Base-by-base conservation (phyloP, 2,888 invertebrate species). In the Dasysyrphus albostriatus region DNA sequence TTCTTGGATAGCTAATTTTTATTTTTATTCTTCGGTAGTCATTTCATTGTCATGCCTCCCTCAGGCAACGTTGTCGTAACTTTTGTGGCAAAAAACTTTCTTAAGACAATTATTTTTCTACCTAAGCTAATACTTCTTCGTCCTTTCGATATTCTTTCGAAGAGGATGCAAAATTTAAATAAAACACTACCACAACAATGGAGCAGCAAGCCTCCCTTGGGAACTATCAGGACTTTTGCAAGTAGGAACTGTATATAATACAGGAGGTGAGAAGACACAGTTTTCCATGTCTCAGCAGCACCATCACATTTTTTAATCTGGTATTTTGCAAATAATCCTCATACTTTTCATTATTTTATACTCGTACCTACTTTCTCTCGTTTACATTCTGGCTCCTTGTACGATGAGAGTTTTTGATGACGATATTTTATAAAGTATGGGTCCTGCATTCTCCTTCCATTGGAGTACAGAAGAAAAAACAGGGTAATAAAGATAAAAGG, bases 401-500 rank as follows among this genome's bases (percentile, higher is more conserved):
- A 58, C 59, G 61, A 77, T 78, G 69, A 74, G 77, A 63, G 76
- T 70, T 69, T 74, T 70, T 81, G 81, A 81, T 81, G 56, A 74
- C 81, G 77, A 81, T 85, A 77, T 85, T 80, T 80, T 56, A 77
- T 76, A 19, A 54, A 73, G 59, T 76, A 56, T 8, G 19, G 5
- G 19, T 54, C 19, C 73, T 77, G 39, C 39, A 61, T 61, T 24
- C 39, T 72, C 58, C 67, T 63, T 49, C 58, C 72, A 75, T 39
- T 67, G 24, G 54, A 44, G 34, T 44, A 8, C 10, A 37, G 12
- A 24, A 0, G 44, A 12, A 9, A 58, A 34, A 42, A 14, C 24
- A 65, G 3, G 34, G 51, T 44, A 76, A 73, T 84, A 81, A 85
- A 59, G 81, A 74, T 77, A 81, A 85, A 85, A 81, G 73, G 73